Evolutionary conservation across 2,797 vertebrate species (phyloP), one percentile per base, ranked within the genome.

Genomic region (Enoplosus armatus): DNA sequence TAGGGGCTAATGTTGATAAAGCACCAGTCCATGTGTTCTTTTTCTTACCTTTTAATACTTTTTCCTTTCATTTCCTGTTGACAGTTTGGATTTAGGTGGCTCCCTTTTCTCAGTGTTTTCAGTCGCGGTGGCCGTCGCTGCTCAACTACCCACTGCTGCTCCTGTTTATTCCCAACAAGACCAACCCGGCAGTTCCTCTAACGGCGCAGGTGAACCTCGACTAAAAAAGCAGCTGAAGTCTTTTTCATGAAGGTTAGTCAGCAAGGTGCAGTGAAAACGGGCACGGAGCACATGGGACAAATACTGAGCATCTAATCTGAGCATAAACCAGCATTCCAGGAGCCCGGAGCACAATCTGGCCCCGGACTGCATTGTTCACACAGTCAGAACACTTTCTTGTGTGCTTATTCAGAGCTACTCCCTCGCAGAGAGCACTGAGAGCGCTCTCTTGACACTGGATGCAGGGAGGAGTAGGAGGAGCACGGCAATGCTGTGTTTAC

Each of bases 381-480:
- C 62, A 69, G 68, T 82, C 68, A 35, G 43, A 77, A 24, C 55
- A 37, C 45, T 67, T 70, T 70, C 47, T 31, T 16, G 3, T 67
- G 51, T 71, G 47, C 68, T 80, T 77, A 68, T 82, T 84, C 76
- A 61, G 76, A 82, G 76, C 67, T 24, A 56, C 65, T 48, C 41
- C 71, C 51, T 79, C 8, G 6, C 78, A 31, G 60, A 31, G 59
- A 58, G 58, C 0, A 4, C 18, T 16, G 41, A 68, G 51, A 71
- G 54, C 1, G 2, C 48, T 48, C 62, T 62, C 63, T 45, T 70
- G 39, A 66, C 51, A 62, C 58, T 9, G 53, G 58, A 45, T 31
- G 63, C 29, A 59, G 9, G 11, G 9, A 41, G 48, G 15, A 61
- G 39, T 3, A 54, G 56, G 22, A 56, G 58, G 31, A 69, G 79